Evolutionary conservation across 2,797 vertebrate species (phyloP), one percentile per base, ranked within the genome.

Genomic region (Pseudochaenichthys georgianus): DNA sequence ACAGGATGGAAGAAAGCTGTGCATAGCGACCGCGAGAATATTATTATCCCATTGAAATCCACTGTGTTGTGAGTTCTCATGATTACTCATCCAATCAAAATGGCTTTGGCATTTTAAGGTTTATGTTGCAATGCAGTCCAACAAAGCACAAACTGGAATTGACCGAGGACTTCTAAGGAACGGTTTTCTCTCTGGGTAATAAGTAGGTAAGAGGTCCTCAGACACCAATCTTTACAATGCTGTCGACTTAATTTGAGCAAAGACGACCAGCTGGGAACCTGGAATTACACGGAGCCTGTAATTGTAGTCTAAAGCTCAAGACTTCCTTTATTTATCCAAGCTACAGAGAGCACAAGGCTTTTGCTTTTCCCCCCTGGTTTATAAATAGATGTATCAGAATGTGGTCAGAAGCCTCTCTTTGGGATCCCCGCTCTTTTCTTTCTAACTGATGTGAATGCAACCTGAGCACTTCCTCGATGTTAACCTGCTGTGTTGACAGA

Each of bases 121-220:
- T 58, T 66, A 17, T 65, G 69, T 47, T 23, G 19, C 45, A n/a
- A 41, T n/a, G 16, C 19, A 45, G 42, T 58, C 48, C 65, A 59
- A 59, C 54, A 43, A 43, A 53, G 16, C 51, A 5, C 15, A 21
- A 38, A 43, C 2, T 2, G 54, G 70, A 34, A 75, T 13, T 58
- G 67, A 7, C 41, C 3, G 1, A 46, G 38, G 19, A 28, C 5
- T 54, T 62, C 4, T 9, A 46, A 69, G 46, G 74, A 77, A 66
- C 10, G 5, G 3, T 59, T 72, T 52, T 19, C 43, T 34, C 15
- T 7, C 31, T 28, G 31, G 7, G 72, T 80, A 67, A 69, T 58
- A 58, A 70, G 75, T 78, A 73, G 74, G 57, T 68, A 58, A 74
- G 59, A 80, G 76, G 70, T 58, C n/a, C 55, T 69, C 31, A 58